These are phyloP conservation scores for Nipponia nippon DNA, from an alignment of 2,113 vertebrate genomes.

Conservation along the genomic window DNA sequence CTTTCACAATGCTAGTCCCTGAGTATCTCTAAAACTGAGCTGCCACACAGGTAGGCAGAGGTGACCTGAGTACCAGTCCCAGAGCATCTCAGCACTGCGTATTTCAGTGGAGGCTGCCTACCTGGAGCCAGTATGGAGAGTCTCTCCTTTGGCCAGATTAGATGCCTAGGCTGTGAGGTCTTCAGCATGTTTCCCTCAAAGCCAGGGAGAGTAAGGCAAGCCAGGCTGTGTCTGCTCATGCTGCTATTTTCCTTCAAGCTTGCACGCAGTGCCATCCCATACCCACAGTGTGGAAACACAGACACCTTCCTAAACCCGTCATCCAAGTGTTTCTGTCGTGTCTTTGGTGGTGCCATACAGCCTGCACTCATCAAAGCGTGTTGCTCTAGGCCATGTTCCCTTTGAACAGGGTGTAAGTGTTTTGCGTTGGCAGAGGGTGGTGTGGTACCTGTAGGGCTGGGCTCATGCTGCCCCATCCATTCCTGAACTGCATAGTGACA, in stretches of 20 bases:
- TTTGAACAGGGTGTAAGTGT: neutral
- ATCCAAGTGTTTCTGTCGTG: neutral
- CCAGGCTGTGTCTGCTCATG: neutral
- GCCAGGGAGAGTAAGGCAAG: neutral
- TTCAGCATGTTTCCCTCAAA: neutral
- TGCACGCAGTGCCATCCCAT: accelerated
- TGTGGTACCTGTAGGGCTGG: neutral
- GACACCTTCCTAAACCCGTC: neutral
- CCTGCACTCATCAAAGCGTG: neutral
- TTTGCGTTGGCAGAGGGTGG: neutral
- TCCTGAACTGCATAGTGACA: neutral
- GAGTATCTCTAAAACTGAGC: neutral
- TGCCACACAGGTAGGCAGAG: neutral
- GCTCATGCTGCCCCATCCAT: neutral
- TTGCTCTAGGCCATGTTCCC: neutral
- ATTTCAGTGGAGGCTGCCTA: neutral
- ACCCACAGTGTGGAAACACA: accelerated
- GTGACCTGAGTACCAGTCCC: neutral
- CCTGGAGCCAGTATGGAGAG: neutral
- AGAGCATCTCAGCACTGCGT: neutral
- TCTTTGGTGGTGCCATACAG: neutral
- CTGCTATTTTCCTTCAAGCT: neutral
- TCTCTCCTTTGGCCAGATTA: neutral
- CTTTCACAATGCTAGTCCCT: neutral
- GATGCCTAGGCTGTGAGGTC: neutral